These are phyloP conservation scores for Casuarius casuarius DNA, from an alignment of 2,113 vertebrate species.

Conservation along the genomic window DNA sequence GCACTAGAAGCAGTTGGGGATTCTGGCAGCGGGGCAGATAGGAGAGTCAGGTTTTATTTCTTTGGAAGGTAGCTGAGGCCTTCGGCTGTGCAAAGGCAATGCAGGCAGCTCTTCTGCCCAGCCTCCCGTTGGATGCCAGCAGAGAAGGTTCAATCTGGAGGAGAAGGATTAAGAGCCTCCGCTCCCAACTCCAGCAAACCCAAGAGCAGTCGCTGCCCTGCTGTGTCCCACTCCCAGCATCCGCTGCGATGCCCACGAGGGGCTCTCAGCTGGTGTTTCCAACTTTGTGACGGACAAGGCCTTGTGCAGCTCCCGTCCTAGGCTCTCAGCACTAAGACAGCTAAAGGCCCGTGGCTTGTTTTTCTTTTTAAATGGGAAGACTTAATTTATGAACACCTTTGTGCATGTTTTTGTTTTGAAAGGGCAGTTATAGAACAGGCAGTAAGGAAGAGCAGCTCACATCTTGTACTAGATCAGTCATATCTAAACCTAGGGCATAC, in stretches of 20 bases:
- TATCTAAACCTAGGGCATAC: neutral
- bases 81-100: fast-evolving
- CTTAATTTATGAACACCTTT: neutral
- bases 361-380: neutral
- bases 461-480: fast-evolving
- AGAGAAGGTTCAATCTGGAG: neutral
- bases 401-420: neutral
- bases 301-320: neutral
- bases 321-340: neutral
- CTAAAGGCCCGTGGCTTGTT: neutral
- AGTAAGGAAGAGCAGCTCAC: fast-evolving
- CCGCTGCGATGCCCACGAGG: neutral
- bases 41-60: fast-evolving
- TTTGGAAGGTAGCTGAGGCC: neutral
- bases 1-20: neutral
- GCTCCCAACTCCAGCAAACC: neutral
- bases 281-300: fast-evolving
- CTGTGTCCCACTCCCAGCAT: neutral
- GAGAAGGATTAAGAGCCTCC: neutral
- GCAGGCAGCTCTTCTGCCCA: fast-evolving
- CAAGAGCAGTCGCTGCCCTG: fast-evolving
- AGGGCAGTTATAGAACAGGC: neutral
- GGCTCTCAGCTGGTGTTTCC: neutral
- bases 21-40: neutral
- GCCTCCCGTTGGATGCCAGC: neutral